Conservation (phyloP, 2,888 invertebrate species). For the Mantis religiosa region DNA sequence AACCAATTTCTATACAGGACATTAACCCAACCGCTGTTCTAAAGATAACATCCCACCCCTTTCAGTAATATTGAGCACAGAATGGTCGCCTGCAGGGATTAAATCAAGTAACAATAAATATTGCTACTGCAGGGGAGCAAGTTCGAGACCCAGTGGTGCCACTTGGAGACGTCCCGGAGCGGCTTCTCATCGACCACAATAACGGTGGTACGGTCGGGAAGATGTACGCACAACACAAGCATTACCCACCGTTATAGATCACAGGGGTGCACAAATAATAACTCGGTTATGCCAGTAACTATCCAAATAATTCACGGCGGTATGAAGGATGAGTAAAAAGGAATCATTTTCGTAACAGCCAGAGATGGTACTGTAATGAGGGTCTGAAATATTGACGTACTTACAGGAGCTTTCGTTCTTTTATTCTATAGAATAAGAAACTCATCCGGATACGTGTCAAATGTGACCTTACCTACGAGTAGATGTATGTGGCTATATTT, state of each 20-base stretch:
- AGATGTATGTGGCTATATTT: no score
- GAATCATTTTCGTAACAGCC: no score
- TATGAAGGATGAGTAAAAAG: no score
- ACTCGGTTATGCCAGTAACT: no score
- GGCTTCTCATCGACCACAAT: neutral
- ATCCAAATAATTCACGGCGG: no score
- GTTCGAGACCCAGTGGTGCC: neutral
- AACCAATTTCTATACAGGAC: no score
- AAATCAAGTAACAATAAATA: neutral
- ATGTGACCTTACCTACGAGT: no score
- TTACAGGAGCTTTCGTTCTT: no score
- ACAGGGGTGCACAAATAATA: neutral
- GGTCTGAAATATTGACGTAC: no score
- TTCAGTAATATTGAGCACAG: neutral
- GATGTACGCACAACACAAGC: neutral
- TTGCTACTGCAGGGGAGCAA: neutral
- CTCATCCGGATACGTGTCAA: no score
- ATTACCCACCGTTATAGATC: neutral
- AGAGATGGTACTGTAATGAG: no score
- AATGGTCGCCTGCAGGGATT: neutral
- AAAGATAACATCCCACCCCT: neutral
- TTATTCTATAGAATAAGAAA: no score
- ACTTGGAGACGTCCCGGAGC: neutral
- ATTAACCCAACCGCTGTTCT: neutral
- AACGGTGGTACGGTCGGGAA: neutral